Evolutionary conservation across 2,113 vertebrate genomes (phyloP).

Genomic region (Campylomormyrus tamandua): DNA sequence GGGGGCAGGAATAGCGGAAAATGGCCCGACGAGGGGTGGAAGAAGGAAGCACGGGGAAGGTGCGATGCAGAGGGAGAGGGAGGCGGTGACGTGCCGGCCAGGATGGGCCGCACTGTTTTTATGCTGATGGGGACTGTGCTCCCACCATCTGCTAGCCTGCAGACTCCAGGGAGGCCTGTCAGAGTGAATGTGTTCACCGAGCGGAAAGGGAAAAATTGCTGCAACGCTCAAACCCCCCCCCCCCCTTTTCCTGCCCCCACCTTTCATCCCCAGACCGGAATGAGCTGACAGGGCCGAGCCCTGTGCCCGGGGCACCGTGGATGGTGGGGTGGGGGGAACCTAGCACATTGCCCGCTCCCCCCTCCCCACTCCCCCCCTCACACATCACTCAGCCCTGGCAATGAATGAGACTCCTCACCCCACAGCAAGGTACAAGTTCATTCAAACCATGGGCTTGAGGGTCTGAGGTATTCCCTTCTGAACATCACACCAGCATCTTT

Average conservation of each 20-base stretch:
- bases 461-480: not conserved
- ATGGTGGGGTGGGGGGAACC: not conserved
- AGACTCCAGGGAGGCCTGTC: slow-evolving; percentile 38
- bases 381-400: not conserved
- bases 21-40: not conserved
- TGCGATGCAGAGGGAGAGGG: not conserved
- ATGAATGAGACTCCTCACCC: not conserved
- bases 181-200: slow-evolving; percentile 39
- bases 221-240: slow-evolving; percentile 12
- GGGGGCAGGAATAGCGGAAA: not conserved
- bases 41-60: not conserved
- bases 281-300: not conserved
- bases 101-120: slow-evolving; percentile 19
- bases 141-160: slow-evolving; percentile 39
- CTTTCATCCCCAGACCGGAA: not conserved
- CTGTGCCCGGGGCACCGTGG: not conserved
- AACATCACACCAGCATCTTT: not conserved
- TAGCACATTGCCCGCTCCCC: slow-evolving; percentile 9
- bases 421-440: not conserved
- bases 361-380: not conserved
- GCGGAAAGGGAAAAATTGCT: slow-evolving; percentile 34
- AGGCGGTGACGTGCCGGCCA: slow-evolving; percentile 10
- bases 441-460: not conserved
- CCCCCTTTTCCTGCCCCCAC: not conserved
- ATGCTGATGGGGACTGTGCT: slow-evolving; percentile 38